These are phyloP conservation scores for Empidonax traillii DNA, from an alignment of 2,113 vertebrate species.

Conservation along the genomic window DNA sequence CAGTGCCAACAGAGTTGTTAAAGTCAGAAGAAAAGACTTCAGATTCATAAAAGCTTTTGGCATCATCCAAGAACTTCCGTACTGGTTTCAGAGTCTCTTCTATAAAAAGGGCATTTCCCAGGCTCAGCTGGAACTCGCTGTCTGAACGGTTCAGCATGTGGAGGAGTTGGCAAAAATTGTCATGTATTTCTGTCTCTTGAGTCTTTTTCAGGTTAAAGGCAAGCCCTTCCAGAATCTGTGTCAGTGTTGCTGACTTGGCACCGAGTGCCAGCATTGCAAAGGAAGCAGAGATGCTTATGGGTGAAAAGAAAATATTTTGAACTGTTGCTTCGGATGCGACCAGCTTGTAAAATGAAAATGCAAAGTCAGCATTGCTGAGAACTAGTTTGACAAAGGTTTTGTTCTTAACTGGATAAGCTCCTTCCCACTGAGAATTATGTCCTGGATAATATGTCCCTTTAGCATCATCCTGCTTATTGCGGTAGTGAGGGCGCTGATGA, in stretches of 20 bases:
- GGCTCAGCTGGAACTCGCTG: constrained; percentile 60
- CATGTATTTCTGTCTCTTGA: constrained; percentile 67
- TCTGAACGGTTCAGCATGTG: constrained; percentile 63
- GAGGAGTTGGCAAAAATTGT: constrained; percentile 72
- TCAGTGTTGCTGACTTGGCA: constrained; percentile 70
- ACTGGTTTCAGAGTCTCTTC: constrained; percentile 63
- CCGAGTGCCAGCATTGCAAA: constrained; percentile 83
- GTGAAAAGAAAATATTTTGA: constrained; percentile 87
- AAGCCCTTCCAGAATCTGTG: constrained; percentile 80
- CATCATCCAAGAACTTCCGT: constrained; percentile 70
- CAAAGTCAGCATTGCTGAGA: constrained; percentile 76
- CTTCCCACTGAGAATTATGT: not conserved
- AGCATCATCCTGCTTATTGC: not conserved
- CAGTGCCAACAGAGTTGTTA: constrained; percentile 64
- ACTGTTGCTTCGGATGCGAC: not conserved
- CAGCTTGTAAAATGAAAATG: constrained; percentile 79
- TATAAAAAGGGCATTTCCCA: constrained; percentile 79
- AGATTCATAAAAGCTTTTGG: constrained; percentile 68
- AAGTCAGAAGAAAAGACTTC: constrained; percentile 79
- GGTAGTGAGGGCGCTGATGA: not conserved
- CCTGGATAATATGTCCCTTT: not conserved
- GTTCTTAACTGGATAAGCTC: not conserved
- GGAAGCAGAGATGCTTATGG: constrained; percentile 79
- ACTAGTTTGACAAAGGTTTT: constrained; percentile 23
- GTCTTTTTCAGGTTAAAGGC: constrained; percentile 63